phyloP scores from a whole-genome alignment of 1,140 invertebrate species.

The Drosophila ambigua region DNA sequence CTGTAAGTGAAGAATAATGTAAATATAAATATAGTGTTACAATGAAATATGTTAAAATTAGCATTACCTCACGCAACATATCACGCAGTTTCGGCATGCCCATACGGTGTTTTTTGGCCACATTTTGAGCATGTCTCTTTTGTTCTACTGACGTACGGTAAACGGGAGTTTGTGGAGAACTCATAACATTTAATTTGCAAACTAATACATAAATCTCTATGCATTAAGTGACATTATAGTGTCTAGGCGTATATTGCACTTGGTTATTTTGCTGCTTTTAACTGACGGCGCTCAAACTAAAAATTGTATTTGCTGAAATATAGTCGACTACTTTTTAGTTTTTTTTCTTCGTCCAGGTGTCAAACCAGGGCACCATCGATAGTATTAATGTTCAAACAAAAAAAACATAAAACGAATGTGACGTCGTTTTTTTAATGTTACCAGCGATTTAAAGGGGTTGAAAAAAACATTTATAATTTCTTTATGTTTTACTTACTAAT shows the following conservation, averaged over 20 bases:
- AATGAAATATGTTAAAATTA: neutral
- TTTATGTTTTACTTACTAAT: too few species aligned
- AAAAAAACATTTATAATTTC: too few species aligned
- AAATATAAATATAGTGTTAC: neutral
- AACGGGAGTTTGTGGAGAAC: slow-evolving; percentile 52
- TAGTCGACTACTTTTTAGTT: too few species aligned
- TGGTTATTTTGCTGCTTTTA: slow-evolving; percentile 72
- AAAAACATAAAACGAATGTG: too few species aligned
- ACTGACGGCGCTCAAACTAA: slow-evolving; percentile 42
- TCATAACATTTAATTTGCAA: slow-evolving; percentile 28
- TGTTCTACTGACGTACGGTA: slow-evolving; percentile 70
- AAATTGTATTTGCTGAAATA: slow-evolving; percentile 24
- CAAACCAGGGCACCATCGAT: too few species aligned
- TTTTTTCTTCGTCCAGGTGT: too few species aligned
- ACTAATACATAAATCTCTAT: too few species aligned
- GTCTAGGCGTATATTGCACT: slow-evolving; percentile 79
- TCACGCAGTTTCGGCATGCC: slow-evolving; percentile 69
- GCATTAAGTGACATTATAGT: slow-evolving; percentile 53
- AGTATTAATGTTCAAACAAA: too few species aligned
- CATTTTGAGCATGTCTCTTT: slow-evolving; percentile 68
- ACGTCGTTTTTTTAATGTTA: too few species aligned
- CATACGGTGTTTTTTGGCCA: slow-evolving; percentile 57
- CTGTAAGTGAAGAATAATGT: slow-evolving; percentile 11
- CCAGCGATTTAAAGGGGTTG: rapidly evolving
- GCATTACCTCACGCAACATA: slow-evolving; percentile 61